Base-by-base conservation (phyloP, 2,888 invertebrate genomes). In the Anticlea derivata region DNA sequence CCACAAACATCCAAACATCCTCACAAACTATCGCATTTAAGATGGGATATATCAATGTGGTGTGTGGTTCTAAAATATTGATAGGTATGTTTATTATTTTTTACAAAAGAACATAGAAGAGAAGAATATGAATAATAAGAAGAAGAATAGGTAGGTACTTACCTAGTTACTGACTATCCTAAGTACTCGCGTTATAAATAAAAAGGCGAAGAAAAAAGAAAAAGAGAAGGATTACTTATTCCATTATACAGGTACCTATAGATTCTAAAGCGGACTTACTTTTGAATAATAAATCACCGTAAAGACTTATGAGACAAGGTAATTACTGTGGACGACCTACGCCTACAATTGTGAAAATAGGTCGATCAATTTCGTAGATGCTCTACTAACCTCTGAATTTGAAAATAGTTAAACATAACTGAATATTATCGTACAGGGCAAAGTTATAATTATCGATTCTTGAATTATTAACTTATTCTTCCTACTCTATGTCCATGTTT, bases 261-360 rank as follows among this genome's bases (percentile, higher is more conserved):
- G 69, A 73, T 73, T 71, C 63, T 50, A 52, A 39, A 49, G 41
- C 50, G 48, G 50, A 29, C 55, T 48, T 13, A 58, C 49, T 60
- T 61, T 56, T 70, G 56, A 68, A 68, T 71, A 69, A 71, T 70
- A 58, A 60, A 67, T 55, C 43, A 50, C 41, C 12, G 57, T 59
- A 50, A 59, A 52, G 2, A 17, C 17, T 4, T 60, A 62, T 56
- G 58, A 60, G 63, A 65, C 61, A 53, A 35, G 49, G 49, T 47
- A 51, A 50, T 48, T 41, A 51, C 52, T 17, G 49, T 8, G 35
- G 29, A 31, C 41, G 26, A 27, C 30, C 40, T 27, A 24, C 8
- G 48, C 50, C 44, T 35, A 12, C 37, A 43, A 23, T 12, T 33
- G 7, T 50, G 29, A 55, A 65, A 68, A 62, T 69, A 61, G 68